A percentile compares a stretch with the other conserved stretches of the same genome.
Evolutionary conservation across 2,797 vertebrate genomes (phyloP).

Genomic region (Forpus xanthops): DNA sequence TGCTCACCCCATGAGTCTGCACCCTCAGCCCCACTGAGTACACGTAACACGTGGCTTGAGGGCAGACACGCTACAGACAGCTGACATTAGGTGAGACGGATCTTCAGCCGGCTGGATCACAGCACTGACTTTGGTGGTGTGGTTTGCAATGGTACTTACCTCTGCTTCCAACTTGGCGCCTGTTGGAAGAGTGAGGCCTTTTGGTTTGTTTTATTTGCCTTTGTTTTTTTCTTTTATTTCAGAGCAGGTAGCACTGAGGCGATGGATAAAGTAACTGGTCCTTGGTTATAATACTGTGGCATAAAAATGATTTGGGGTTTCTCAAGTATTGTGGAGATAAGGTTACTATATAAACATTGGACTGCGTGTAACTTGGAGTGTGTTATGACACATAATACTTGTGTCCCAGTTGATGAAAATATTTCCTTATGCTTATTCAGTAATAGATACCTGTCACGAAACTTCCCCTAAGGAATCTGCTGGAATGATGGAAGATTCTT

Average conservation of each 20-base stretch:
- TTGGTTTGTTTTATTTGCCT: background rate
- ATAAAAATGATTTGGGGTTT: background rate
- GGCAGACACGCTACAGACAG: background rate
- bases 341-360: background rate
- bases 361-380: background rate
- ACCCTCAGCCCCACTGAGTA: background rate
- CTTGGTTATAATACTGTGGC: background rate
- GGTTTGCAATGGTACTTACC: slow-evolving; percentile 18
- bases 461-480: background rate
- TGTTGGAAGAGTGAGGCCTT: background rate
- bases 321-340: background rate
- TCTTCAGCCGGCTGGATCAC: background rate
- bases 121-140: background rate
- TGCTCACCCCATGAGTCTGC: background rate
- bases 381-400: background rate
- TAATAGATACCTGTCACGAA: slow-evolving; percentile 4
- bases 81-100: background rate
- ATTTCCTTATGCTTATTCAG: background rate
- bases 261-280: background rate
- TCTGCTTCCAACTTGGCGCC: background rate
- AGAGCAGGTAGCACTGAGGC: slow-evolving; percentile 4
- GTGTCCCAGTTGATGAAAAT: background rate
- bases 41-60: background rate
- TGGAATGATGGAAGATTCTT: background rate
- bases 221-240: background rate